Evolutionary conservation across 1,140 invertebrate genomes (phyloP), one percentile per base, ranked within the genome.

Genomic region (Lethocerus indicus): DNA sequence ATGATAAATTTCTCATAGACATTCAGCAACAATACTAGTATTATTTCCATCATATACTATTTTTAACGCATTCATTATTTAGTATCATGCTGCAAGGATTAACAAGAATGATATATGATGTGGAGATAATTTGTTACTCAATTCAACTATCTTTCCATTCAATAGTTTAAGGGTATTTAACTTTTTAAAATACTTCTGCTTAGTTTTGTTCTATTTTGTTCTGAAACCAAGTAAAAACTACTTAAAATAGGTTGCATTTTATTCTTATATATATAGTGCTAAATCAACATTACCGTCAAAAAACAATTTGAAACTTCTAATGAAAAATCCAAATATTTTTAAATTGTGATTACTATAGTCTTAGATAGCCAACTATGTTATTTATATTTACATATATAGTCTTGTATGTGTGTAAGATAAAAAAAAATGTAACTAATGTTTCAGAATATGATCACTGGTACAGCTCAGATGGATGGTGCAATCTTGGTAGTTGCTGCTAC

Each of bases 401-500:
- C 7, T 20, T 28, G 20, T 40, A 14, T 27, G 18, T 4, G 1
- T 26, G 9, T 9, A 20, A 23, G n/a, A n/a, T n/a, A n/a, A n/a
- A n/a, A n/a, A n/a, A n/a, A 9, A 32, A 32, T 32, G 9, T 9
- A 32, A 9, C n/a, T 32, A n/a, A 9, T 32, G 29, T 66, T 67
- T 47, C 58, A 87, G 76, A 98, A 98, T 64, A 98, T 98, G 95
- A 98, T 98, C 37, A 96, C 90, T 28, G 95, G 95, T 37, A 89
- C 95, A 16, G 79, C 90, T 3, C 91, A 97, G 66, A 98, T 99
- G 94, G 95, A 99, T 67, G 95, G 94, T 41, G 92, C 92, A 36
- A 96, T 99, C 58, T 67, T 99, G 18, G 96, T 99, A 4, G 93
- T 99, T 0, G 95, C 96, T 36, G 95, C 95, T 2, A 98, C 95